Conservation (phyloP, 2,888 invertebrate species). For the Leptopilina syphax region DNA sequence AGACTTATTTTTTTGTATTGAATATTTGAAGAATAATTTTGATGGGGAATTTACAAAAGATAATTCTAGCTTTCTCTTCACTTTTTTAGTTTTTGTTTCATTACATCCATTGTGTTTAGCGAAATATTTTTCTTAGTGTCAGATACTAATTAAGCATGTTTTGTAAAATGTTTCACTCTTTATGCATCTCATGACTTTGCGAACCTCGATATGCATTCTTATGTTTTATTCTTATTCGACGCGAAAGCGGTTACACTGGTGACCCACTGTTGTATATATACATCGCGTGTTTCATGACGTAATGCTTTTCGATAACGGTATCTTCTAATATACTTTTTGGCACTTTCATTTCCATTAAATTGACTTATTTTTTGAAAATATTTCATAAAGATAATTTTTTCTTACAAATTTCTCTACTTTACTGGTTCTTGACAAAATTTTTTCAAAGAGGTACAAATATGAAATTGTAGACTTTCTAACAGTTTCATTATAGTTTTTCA, state of each 20-base stretch:
- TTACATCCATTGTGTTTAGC: too few species aligned
- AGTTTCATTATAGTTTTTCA: too few species aligned
- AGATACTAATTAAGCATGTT: background rate
- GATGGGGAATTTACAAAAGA: too few species aligned
- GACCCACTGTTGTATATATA: constrained; percentile 58
- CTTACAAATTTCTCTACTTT: background rate
- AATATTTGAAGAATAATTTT: too few species aligned
- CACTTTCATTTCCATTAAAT: constrained; percentile 50
- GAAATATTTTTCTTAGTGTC: background rate
- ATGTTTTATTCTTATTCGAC: constrained; percentile 48
- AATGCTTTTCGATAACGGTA: constrained; percentile 64
- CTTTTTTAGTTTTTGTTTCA: too few species aligned
- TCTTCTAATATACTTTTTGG: constrained; percentile 55
- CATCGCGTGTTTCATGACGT: constrained; percentile 59
- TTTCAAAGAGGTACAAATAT: too few species aligned
- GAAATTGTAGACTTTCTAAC: too few species aligned
- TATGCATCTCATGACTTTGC: constrained; percentile 27
- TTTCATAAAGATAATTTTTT: background rate
- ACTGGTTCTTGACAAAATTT: background rate
- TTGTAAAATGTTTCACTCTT: constrained; percentile 28
- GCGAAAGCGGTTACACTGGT: constrained; percentile 63
- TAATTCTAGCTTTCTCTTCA: too few species aligned
- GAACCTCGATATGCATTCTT: constrained; percentile 37
- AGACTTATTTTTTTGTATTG: too few species aligned
- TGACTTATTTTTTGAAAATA: constrained; percentile 28